Evolutionary conservation across 2,113 vertebrate species (phyloP).

Genomic region (Sorex fumeus): DNA sequence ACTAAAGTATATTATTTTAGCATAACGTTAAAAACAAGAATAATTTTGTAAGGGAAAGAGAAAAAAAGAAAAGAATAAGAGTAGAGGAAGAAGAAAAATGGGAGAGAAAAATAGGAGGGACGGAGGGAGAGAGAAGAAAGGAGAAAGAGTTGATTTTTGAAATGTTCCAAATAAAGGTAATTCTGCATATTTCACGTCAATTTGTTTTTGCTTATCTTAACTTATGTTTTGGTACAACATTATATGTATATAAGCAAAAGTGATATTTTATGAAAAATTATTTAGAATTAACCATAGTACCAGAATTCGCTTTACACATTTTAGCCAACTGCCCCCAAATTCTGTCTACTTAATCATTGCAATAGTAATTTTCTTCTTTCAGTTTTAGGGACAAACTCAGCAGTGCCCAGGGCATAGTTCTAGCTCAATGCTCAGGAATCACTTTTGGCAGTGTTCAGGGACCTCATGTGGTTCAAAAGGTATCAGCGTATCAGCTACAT

Average conservation of each 20-base stretch:
- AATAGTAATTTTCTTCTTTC: background rate
- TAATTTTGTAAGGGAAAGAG: background rate
- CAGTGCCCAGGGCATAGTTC: too few relatives aligned
- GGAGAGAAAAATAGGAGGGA: background rate
- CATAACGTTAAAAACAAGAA: background rate
- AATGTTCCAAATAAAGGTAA: background rate
- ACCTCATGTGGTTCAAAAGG: too few relatives aligned
- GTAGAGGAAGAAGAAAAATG: background rate
- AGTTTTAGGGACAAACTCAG: too few relatives aligned
- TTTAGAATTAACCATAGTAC: background rate
- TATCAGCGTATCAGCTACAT: too few relatives aligned
- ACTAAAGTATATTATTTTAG: background rate
- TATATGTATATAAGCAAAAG: background rate
- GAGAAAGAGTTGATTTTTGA: background rate
- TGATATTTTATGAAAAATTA: background rate
- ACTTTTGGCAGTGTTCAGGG: too few relatives aligned
- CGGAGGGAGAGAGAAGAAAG: background rate
- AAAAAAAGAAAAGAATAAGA: background rate
- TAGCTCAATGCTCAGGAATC: too few relatives aligned
- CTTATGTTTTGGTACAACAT: background rate
- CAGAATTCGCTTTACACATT: background rate
- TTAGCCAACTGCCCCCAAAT: background rate
- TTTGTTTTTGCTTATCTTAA: constrained; percentile 15
- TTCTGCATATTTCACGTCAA: background rate
- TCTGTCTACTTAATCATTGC: constrained; percentile 43